Conservation (phyloP, 2,888 invertebrate genomes). For the Microctonus brassicae region DNA sequence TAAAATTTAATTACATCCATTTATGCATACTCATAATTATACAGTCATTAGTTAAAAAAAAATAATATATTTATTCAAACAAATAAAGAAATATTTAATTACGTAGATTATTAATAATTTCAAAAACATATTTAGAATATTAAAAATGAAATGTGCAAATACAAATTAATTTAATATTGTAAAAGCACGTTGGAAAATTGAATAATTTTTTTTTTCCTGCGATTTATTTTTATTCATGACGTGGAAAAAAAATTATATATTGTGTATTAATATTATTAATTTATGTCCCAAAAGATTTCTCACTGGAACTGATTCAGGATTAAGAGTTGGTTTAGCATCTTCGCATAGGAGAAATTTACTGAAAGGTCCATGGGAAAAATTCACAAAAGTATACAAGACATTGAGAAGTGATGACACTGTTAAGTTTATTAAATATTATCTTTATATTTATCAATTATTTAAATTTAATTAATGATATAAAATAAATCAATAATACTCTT, state of each 20-base stretch:
- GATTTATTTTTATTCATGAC: too few species aligned
- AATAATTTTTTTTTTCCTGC: too few species aligned
- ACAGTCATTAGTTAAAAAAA: too few species aligned
- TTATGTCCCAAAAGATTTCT: slow-evolving; percentile 51
- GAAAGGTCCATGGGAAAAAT: slow-evolving; percentile 52
- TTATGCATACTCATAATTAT: too few species aligned
- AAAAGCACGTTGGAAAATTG: too few species aligned
- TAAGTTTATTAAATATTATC: background rate
- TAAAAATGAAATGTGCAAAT: too few species aligned
- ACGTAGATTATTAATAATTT: too few species aligned
- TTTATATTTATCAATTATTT: background rate
- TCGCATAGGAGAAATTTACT: slow-evolving; percentile 42
- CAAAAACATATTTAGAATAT: too few species aligned
- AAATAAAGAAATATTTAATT: too few species aligned
- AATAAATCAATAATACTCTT: background rate
- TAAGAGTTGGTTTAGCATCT: slow-evolving; percentile 54
- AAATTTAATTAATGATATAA: background rate
- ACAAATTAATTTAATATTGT: too few species aligned
- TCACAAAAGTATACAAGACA: slow-evolving; percentile 52
- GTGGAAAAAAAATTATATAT: background rate
- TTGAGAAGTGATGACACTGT: slow-evolving; percentile 55
- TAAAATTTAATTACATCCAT: background rate
- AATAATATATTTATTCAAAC: slow-evolving; percentile 43
- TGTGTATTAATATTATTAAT: background rate
- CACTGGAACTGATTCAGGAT: slow-evolving; percentile 52